phyloP scores from a whole-genome alignment of 53 echinoderm and acorn worm genomes.

The Arbacia lixula region DNA sequence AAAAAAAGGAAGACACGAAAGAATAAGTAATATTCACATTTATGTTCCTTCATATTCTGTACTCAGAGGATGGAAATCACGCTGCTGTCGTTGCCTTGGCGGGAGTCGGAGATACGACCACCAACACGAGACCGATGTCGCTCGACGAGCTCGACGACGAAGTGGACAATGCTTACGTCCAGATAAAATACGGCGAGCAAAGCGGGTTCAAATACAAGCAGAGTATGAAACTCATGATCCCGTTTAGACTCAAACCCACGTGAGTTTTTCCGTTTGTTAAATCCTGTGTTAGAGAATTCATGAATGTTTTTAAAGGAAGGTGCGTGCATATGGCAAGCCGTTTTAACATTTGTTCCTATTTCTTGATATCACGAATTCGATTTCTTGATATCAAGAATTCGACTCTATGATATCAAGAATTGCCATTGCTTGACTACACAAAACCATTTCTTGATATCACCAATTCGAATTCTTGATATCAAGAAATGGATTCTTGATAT shows the following conservation, averaged over 20 bases:
- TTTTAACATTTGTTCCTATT: too few species aligned
- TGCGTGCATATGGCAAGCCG: background rate
- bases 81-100: constrained; percentile 12
- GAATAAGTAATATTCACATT: too few species aligned
- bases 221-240: constrained; percentile 76
- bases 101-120: constrained; percentile 11
- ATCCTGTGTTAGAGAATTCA: background rate
- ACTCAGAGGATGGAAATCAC: background rate
- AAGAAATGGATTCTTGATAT: too few species aligned
- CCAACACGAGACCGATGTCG: background rate
- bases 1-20: too few species aligned
- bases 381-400: too few species aligned
- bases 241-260: constrained; percentile 80
- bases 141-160: background rate
- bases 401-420: too few species aligned
- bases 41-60: too few species aligned
- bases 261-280: constrained; percentile 46
- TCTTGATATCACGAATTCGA: too few species aligned
- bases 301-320: background rate
- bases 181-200: constrained; percentile 17
- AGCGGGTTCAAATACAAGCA: constrained; percentile 66
- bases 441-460: too few species aligned
- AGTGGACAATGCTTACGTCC: background rate
- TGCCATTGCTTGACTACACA: too few species aligned
- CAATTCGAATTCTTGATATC: too few species aligned